A percentile compares a stretch with the other conserved stretches of the same genome.
Evolutionary conservation across 2,888 invertebrate genomes (phyloP).

Genomic region (Cheilosia scutellata): DNA sequence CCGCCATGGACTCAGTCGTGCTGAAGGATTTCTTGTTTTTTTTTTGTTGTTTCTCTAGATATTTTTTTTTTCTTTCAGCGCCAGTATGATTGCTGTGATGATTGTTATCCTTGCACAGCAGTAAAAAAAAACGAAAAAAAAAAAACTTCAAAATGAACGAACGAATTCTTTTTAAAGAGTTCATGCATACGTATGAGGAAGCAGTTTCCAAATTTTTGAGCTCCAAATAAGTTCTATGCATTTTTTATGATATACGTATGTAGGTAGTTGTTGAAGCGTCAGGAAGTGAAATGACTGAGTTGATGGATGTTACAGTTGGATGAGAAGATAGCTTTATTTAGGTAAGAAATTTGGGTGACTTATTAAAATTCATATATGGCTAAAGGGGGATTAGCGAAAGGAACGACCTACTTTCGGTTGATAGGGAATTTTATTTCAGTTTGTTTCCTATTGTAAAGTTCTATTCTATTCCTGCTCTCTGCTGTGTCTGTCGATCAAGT

Average conservation of each 20-base stretch:
- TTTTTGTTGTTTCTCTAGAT: background rate
- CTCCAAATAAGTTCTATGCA: constrained; percentile 7
- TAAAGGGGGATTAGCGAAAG: background rate
- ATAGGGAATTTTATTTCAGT: no score
- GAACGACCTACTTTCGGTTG: no score
- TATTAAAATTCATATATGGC: background rate
- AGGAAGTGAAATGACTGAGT: background rate
- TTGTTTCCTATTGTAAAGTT: no score
- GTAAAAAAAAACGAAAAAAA: background rate
- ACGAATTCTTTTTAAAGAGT: constrained; percentile 28
- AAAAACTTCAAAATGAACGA: background rate
- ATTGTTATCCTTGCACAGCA: constrained; percentile 41
- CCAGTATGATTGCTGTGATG: constrained; percentile 48
- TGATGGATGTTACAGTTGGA: constrained; percentile 3
- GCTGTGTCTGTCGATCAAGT: no score
- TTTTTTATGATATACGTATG: background rate
- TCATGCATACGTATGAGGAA: constrained; percentile 38
- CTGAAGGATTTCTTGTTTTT: constrained; percentile 48
- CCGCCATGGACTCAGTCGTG: constrained; percentile 57
- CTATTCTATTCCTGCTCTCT: no score
- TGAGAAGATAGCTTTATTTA: background rate
- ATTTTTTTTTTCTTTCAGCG: background rate
- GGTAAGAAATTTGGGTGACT: background rate
- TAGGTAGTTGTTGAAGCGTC: background rate
- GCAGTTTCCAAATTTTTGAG: constrained; percentile 1